Evolutionary conservation across 2,888 invertebrate species (phyloP).

Genomic region (Temnothorax ravouxi): DNA sequence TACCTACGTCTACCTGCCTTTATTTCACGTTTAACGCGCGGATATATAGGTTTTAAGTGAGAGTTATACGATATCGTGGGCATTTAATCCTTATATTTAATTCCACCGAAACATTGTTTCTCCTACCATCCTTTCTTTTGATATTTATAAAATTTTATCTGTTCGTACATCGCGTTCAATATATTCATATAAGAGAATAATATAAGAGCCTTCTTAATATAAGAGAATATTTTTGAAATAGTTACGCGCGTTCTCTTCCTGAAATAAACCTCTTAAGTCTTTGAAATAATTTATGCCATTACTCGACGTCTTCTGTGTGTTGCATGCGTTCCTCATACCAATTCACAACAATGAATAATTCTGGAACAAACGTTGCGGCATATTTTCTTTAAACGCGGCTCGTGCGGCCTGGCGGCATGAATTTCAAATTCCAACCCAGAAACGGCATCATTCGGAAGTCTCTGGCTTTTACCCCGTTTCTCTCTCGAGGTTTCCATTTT

Average conservation of each 20-base stretch:
- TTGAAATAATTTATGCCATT: slow-evolving; percentile 33
- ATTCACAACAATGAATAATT: slow-evolving; percentile 38
- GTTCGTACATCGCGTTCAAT: neutral
- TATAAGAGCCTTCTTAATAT: neutral
- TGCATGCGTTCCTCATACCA: slow-evolving; percentile 24
- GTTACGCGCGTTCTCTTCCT: neutral
- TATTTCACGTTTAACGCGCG: neutral
- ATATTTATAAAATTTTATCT: neutral
- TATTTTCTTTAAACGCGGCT: slow-evolving; percentile 33
- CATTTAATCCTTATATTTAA: neutral
- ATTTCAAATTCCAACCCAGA: slow-evolving; percentile 69
- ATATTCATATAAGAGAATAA: too few species aligned
- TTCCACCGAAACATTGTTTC: neutral
- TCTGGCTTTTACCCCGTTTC: slow-evolving; percentile 31
- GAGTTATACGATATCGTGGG: neutral
- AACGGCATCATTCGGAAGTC: slow-evolving; percentile 41
- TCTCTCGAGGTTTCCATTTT: neutral
- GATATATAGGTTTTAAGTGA: slow-evolving; percentile 17
- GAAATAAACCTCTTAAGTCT: neutral
- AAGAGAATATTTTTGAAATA: neutral
- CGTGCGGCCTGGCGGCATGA: slow-evolving; percentile 49
- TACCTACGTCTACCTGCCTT: slow-evolving; percentile 24
- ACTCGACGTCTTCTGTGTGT: slow-evolving; percentile 23
- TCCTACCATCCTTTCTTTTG: neutral
- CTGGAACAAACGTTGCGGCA: slow-evolving; percentile 19